These are phyloP conservation scores for Eubasilissa regina DNA, from an alignment of 1,140 invertebrate species.

Conservation along the genomic window DNA sequence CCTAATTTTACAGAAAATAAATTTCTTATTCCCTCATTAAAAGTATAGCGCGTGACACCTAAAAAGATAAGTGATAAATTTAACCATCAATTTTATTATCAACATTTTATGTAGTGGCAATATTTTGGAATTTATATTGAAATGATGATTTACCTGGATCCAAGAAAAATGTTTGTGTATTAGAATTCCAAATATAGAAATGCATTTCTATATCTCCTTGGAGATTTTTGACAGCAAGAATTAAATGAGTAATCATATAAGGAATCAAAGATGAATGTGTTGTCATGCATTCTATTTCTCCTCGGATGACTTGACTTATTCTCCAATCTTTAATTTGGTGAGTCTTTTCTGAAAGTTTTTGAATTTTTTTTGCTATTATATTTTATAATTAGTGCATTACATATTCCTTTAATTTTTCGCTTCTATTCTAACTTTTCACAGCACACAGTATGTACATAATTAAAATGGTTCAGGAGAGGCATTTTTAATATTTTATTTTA, in stretches of 20 bases:
- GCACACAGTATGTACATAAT: too few relatives aligned
- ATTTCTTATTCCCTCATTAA: conserved; percentile 20
- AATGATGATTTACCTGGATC: not conserved
- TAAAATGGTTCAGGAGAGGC: too few relatives aligned
- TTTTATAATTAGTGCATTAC: too few relatives aligned
- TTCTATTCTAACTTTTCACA: too few relatives aligned
- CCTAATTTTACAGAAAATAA: conserved; percentile 14
- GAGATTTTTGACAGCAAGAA: not conserved
- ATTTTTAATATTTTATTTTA: too few relatives aligned
- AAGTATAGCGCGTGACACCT: conserved; percentile 10
- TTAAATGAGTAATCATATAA: not conserved
- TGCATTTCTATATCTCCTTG: not conserved
- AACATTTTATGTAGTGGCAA: too few relatives aligned
- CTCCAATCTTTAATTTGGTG: not conserved
- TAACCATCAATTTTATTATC: too few relatives aligned
- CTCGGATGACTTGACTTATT: not conserved
- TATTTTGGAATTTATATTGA: too few relatives aligned
- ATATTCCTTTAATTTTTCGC: too few relatives aligned
- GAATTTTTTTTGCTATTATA: too few relatives aligned
- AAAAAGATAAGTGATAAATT: conserved; percentile 4
- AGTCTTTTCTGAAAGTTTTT: conserved; percentile 5
- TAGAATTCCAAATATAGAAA: not conserved
- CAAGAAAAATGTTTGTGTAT: not conserved
- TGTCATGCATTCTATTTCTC: conserved; percentile 1
- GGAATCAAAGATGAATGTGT: not conserved